Evolutionary conservation across 2,113 vertebrate species (phyloP), one percentile per base, ranked within the genome.

Genomic region (Anser cygnoides): DNA sequence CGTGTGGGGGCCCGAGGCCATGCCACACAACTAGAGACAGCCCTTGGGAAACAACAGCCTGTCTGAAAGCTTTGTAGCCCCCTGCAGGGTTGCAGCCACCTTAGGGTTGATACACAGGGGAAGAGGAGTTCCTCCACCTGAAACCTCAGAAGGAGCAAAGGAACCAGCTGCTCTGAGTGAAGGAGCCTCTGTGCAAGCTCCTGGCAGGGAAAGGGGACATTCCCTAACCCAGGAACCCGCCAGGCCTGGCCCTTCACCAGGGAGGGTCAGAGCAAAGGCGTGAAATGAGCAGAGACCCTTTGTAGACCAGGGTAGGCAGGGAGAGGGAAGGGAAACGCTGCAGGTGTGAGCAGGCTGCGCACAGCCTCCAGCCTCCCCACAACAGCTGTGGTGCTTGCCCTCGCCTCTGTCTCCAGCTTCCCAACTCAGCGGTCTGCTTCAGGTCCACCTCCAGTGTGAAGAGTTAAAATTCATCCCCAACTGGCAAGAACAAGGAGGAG

Each of bases 401-500:
- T 58, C 26, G 49, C 75, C 58, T 11, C 44, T 1, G 11, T 49
- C 11, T 0, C 68, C 81, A 26, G 46, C 85, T 28, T 54, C 90
- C 66, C 14, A 10, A 25, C 61, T 78, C 57, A 75, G 54, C 4
- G 4, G 11, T 13, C 3, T 59, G 1, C 25, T 2, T 6, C 78
- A 50, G 84, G 71, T 76, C 65, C 61, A 79, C 70, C 90, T 91
- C 92, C 22, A 39, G 73, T 41, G 88, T 44, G 84, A 93, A 52
- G 86, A 79, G 82, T 61, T 87, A 87, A 23, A 13, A 52, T 91
- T 90, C 90, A 94, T 88, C 82, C 84, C 84, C 63, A 4, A 13
- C 18, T 11, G 67, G 74, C 89, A 1, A 2, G 3, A 31, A 43
- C 58, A 67, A 92, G 89, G 86, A 85, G 93, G 46, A 88, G 89